Conservation (phyloP, 2,888 invertebrate genomes). For the Aproaerema taeniolella region DNA sequence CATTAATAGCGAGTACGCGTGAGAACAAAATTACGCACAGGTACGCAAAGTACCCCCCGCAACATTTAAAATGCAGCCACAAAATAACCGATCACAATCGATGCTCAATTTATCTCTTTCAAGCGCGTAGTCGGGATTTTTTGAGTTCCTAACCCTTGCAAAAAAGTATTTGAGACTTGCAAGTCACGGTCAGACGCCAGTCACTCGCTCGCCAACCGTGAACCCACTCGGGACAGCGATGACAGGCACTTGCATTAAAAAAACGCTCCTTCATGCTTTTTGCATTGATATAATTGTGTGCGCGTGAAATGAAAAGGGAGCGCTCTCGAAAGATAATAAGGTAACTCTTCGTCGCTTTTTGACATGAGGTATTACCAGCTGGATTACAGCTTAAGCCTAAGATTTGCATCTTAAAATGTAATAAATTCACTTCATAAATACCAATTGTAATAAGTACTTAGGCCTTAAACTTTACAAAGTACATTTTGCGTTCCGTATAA, state of each 20-base stretch:
- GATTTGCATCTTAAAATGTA: no score
- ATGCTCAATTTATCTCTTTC: conserved; percentile 10
- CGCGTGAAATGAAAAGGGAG: not conserved
- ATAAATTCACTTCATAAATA: no score
- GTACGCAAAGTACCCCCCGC: conserved; percentile 1
- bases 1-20: no score
- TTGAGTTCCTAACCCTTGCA: conserved; percentile 15
- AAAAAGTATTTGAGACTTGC: conserved; percentile 9
- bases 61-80: no score
- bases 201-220: conserved; percentile 32
- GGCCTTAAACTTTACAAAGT: no score
- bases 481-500: no score
- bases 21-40: not conserved
- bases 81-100: conserved; percentile 10
- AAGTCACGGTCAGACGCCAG: conserved; percentile 32
- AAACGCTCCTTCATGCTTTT: conserved; percentile 9
- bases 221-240: conserved; percentile 42
- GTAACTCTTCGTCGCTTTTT: not conserved
- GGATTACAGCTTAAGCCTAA: no score
- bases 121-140: conserved; percentile 1
- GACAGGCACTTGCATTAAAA: conserved; percentile 28
- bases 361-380: no score
- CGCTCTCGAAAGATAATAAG: not conserved
- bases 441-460: no score
- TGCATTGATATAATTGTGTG: conserved; percentile 6